A percentile compares a stretch with the other conserved stretches of the same genome.
Evolutionary conservation across 2,113 vertebrate genomes (phyloP).

Genomic region (Nanger granti): DNA sequence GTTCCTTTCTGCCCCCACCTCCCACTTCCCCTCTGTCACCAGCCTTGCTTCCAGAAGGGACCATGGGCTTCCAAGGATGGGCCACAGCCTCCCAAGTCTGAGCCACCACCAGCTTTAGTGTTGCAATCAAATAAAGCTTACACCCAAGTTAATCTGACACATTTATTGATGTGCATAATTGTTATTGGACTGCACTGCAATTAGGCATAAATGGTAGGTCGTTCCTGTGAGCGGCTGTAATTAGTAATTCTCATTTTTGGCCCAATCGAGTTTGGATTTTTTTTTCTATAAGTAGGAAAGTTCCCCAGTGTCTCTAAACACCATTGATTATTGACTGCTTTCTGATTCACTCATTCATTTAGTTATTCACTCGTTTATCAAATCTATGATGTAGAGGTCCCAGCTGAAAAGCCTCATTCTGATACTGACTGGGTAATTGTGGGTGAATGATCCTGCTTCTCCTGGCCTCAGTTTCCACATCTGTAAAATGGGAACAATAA

Average conservation of each 20-base stretch:
- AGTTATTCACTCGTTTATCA: background rate
- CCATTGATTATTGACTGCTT: background rate
- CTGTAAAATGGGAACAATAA: background rate
- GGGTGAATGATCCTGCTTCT: background rate
- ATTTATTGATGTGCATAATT: constrained; percentile 69
- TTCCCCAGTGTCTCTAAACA: background rate
- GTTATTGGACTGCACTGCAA: constrained; percentile 66
- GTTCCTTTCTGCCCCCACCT: background rate
- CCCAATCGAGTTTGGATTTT: constrained; percentile 44
- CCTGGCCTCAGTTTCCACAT: background rate
- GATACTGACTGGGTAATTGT: background rate
- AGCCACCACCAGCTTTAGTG: background rate
- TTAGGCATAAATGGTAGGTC: constrained; percentile 70
- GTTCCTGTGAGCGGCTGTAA: constrained; percentile 59
- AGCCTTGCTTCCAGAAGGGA: background rate
- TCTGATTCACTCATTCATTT: constrained; percentile 7
- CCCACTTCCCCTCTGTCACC: background rate
- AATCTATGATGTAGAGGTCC: background rate
- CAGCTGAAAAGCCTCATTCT: background rate
- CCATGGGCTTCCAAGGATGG: background rate
- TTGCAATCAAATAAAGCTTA: constrained; percentile 58
- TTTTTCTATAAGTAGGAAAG: background rate
- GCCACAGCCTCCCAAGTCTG: background rate
- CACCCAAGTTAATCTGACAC: constrained; percentile 63
- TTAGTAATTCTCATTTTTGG: constrained; percentile 63